Evolutionary conservation across 2,888 invertebrate genomes (phyloP).

Genomic region (Drosophila recens): DNA sequence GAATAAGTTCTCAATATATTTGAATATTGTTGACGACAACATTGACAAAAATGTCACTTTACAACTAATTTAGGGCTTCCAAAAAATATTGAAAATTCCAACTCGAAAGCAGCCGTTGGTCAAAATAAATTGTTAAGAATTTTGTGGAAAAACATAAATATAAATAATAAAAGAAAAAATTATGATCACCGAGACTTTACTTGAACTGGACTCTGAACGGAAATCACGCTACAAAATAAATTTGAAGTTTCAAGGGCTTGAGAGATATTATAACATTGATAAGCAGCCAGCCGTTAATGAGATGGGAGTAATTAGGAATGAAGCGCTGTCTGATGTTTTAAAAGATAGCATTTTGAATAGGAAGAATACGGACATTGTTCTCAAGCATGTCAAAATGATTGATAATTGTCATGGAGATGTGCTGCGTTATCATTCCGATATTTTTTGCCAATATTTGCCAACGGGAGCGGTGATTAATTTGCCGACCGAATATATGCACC

Average conservation of each 20-base stretch:
- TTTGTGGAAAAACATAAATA: too few species aligned
- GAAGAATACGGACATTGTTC: background rate
- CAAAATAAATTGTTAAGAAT: too few species aligned
- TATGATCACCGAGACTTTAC: too few species aligned
- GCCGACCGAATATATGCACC: background rate
- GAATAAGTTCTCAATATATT: too few species aligned
- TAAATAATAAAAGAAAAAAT: too few species aligned
- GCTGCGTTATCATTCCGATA: background rate
- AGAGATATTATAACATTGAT: background rate
- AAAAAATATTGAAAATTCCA: too few species aligned
- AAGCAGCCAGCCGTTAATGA: background rate
- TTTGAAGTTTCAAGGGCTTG: background rate
- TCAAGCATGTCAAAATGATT: background rate
- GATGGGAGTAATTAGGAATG: rapidly evolving
- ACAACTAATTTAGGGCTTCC: too few species aligned
- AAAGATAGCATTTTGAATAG: background rate
- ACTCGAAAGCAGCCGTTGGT: too few species aligned
- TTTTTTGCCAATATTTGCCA: rapidly evolving
- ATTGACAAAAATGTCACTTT: too few species aligned
- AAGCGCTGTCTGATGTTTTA: background rate
- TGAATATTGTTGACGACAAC: too few species aligned
- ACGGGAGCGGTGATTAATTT: background rate
- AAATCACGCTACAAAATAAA: too few species aligned
- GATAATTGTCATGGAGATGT: background rate
- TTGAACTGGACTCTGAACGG: too few species aligned